Conservation (phyloP, 2,888 invertebrate genomes). For the Phlogophora meticulosa region DNA sequence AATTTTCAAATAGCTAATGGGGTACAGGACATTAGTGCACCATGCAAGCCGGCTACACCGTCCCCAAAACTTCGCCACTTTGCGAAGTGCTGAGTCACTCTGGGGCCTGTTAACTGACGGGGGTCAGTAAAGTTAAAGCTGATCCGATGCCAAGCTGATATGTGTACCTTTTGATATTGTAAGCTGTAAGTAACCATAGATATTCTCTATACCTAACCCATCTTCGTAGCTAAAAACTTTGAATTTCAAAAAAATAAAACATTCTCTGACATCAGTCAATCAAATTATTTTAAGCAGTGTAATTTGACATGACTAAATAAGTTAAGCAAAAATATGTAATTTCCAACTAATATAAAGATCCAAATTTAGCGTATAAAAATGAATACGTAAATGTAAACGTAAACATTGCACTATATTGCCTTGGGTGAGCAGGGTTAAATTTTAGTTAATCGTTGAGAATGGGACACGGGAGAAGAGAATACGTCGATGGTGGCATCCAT, state of each 20-base stretch:
- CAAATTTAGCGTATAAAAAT: constrained; percentile 36
- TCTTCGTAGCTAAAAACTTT: not conserved
- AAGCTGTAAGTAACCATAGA: too few relatives aligned
- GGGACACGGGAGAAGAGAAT: constrained; percentile 13
- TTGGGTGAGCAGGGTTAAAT: constrained; percentile 48
- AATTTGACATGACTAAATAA: constrained; percentile 25
- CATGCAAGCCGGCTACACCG: too few relatives aligned
- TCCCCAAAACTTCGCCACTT: too few relatives aligned
- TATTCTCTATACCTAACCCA: not conserved
- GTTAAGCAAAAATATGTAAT: constrained; percentile 34
- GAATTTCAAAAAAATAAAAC: not conserved
- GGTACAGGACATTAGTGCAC: too few relatives aligned
- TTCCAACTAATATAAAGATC: not conserved
- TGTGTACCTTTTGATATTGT: too few relatives aligned
- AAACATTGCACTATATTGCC: constrained; percentile 5
- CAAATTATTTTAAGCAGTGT: constrained; percentile 6
- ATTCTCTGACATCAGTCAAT: not conserved
- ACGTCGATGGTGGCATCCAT: not conserved
- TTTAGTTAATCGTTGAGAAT: constrained; percentile 31
- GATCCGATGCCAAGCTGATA: too few relatives aligned
- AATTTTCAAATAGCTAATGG: too few relatives aligned
- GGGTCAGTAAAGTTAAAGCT: too few relatives aligned
- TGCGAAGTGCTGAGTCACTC: too few relatives aligned
- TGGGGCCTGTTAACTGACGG: too few relatives aligned
- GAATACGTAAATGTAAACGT: constrained; percentile 12